Evolutionary conservation across 2,888 invertebrate genomes (phyloP), one percentile per base, ranked within the genome.

Genomic region (Zeuzera pyrina): DNA sequence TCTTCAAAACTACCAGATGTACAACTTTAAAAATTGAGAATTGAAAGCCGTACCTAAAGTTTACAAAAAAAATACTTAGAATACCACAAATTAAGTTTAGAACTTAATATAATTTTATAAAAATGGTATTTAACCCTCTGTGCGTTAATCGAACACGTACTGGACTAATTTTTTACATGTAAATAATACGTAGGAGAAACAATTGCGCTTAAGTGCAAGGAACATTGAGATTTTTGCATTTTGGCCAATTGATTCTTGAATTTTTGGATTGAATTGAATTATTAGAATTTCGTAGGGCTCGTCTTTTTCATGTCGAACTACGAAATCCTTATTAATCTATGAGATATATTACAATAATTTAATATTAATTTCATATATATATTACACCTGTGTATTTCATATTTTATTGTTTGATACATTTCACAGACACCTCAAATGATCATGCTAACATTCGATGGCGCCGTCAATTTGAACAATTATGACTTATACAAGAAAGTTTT

Each of bases 391-490:
- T n/a, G n/a, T n/a, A n/a, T n/a, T n/a, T n/a, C n/a, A n/a, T n/a
- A n/a, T n/a, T n/a, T n/a, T n/a, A n/a, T n/a, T n/a, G n/a, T n/a
- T n/a, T n/a, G n/a, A n/a, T n/a, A n/a, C n/a, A 14, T 8, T 28
- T 84, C 83, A 5, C 84, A 95, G 94, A 91, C 93, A 22, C 96
- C 96, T 4, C 96, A 97, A 86, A 95, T 97, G 88, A 92, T 97
- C 51, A 72, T 96, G 58, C 72, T 97, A 53, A 95, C 96, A 23
- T 95, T 97, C 66, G 96, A 96, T 66, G 97, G 96, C 31, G 96
- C 95, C 13, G 89, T 96, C 47, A 97, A 97, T 77, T 86, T 94
- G 57, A 94, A 95, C 68, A 97, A 96, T 76, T 95, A 88, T 67
- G 92, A 94, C 41, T 89, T 91, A 55, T 96, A 96, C 77, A 89